phyloP scores from a whole-genome alignment of 2,797 vertebrate species.

The Ataeniobius toweri region DNA sequence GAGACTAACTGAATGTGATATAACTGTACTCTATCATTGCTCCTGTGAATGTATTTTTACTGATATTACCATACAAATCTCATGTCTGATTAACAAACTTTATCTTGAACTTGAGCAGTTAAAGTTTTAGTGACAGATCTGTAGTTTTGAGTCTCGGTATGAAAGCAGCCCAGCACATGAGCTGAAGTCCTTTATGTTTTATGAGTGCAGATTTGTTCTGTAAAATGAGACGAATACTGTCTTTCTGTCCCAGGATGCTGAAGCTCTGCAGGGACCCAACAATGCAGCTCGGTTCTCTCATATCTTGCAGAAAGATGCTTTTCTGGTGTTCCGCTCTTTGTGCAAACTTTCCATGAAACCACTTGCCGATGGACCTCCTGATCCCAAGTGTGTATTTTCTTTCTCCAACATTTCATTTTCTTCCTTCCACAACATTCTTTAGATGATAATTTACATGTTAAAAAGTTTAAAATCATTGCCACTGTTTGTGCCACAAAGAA shows the following conservation, averaged over 20 bases:
- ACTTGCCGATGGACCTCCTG: conserved; percentile 93
- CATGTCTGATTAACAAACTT: no score
- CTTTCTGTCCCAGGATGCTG: conserved; percentile 83
- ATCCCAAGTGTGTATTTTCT: conserved; percentile 87
- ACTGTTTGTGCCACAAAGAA: no score
- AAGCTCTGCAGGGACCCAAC: conserved; percentile 83
- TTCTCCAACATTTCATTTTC: neutral
- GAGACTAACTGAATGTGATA: neutral
- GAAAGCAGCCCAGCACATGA: no score
- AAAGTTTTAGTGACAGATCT: neutral
- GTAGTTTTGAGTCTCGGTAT: neutral
- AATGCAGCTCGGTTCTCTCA: conserved; percentile 89
- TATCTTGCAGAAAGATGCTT: conserved; percentile 96
- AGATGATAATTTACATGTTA: neutral
- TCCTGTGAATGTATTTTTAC: neutral
- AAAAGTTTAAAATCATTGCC: no score
- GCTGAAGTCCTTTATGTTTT: no score
- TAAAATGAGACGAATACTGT: neutral
- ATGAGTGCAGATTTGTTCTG: neutral
- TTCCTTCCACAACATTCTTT: neutral
- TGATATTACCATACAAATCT: no score
- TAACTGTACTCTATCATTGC: neutral
- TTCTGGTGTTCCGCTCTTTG: conserved; percentile 94
- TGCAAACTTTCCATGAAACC: conserved; percentile 99
- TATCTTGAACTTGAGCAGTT: no score